phyloP scores from a whole-genome alignment of 2,888 invertebrate species.

The Diachrysia chrysitis region DNA sequence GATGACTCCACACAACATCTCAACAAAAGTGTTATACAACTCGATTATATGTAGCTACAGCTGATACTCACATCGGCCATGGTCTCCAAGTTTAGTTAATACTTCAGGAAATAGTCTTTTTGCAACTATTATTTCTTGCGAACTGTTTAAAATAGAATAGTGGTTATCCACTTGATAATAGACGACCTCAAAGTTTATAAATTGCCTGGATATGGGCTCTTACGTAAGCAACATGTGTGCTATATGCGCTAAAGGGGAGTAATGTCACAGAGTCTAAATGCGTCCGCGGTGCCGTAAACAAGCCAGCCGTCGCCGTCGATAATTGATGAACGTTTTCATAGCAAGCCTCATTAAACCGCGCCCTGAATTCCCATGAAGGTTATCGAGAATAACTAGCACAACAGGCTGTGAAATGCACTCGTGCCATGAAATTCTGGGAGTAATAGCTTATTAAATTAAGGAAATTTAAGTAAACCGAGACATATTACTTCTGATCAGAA shows the following conservation, averaged over 20 bases:
- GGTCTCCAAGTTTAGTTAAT: conserved; percentile 19
- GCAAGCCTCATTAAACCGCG: conserved; percentile 86
- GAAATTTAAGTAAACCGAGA: conserved; percentile 43
- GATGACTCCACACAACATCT: conserved; percentile 53
- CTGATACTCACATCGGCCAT: conserved; percentile 49
- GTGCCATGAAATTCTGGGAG: conserved; percentile 52
- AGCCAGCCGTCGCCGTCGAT: conserved; percentile 83
- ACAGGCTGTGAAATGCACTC: conserved; percentile 62
- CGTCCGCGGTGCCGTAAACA: conserved; percentile 86
- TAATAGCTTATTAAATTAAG: conserved; percentile 64
- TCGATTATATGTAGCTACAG: conserved; percentile 22
- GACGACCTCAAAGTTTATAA: conserved; percentile 48
- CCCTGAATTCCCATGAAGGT: conserved; percentile 85
- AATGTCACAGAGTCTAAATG: conserved; percentile 86
- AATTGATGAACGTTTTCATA: conserved; percentile 88
- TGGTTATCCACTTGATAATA: conserved; percentile 22
- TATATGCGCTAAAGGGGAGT: conserved; percentile 69
- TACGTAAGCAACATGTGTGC: conserved; percentile 58
- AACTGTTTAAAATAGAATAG: conserved; percentile 30
- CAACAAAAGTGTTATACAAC: conserved; percentile 44
- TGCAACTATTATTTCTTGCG: conserved; percentile 21
- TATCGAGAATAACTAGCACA: conserved; percentile 74
- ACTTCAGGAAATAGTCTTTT: conserved; percentile 30
- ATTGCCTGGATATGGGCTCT: conserved; percentile 60
- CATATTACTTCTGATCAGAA: conserved; percentile 36